A percentile compares a stretch with the other conserved stretches of the same genome.
phyloP scores from a whole-genome alignment of 2,113 vertebrate genomes.

The Pelecanoides urinatrix region DNA sequence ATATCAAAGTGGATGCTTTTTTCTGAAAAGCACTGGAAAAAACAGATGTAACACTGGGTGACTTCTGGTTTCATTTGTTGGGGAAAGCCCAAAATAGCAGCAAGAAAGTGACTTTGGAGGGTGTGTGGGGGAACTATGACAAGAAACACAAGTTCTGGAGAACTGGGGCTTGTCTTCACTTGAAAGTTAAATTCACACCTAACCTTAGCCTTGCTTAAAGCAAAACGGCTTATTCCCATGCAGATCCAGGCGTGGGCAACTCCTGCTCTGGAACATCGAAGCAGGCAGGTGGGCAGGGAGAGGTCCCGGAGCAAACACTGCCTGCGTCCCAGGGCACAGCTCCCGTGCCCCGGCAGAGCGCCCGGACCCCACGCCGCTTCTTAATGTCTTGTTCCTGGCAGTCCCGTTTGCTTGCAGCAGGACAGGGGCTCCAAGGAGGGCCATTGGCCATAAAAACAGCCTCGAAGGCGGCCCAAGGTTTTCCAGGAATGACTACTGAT shows the following conservation, averaged over 20 bases:
- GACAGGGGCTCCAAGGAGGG: too few relatives aligned
- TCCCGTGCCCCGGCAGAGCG: too few relatives aligned
- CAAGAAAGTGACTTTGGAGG: slow-evolving; percentile 1
- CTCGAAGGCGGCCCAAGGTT: not conserved
- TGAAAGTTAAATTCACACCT: not conserved
- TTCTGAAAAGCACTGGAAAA: slow-evolving; percentile 33
- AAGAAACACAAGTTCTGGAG: slow-evolving; percentile 12
- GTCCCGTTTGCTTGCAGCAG: not conserved
- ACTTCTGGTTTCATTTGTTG: slow-evolving; percentile 45
- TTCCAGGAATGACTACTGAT: not conserved
- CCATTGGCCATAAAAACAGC: not conserved
- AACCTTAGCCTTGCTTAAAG: not conserved
- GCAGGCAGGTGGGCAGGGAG: not conserved
- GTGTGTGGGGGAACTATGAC: not conserved
- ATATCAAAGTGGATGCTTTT: not conserved
- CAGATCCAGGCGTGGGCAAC: not conserved
- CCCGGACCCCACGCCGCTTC: rapidly evolving
- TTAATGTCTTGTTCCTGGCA: not conserved
- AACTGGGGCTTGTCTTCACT: not conserved
- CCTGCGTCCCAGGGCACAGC: not conserved
- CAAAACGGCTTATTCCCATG: not conserved
- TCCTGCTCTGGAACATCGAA: rapidly evolving
- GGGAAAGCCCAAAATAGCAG: slow-evolving; percentile 35
- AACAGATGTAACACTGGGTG: not conserved
- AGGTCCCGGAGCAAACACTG: not conserved